phyloP scores from a whole-genome alignment of 1,140 invertebrate genomes.

The Metaphire vulgaris region DNA sequence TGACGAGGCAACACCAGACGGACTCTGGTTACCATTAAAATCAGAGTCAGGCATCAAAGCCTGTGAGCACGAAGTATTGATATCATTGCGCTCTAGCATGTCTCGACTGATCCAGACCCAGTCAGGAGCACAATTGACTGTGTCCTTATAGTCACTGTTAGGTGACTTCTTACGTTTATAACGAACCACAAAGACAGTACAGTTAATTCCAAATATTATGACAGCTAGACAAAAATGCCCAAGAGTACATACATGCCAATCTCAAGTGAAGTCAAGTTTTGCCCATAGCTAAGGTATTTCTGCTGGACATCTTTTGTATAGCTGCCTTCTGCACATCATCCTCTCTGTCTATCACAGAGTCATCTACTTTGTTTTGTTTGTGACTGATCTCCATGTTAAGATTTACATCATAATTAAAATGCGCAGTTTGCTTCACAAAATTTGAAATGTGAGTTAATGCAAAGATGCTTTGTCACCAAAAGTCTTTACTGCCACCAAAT shows the following conservation, averaged over 20 bases:
- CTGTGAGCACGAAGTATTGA: conserved; percentile 44
- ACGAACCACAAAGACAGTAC: conserved; percentile 80
- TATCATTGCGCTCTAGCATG: conserved; percentile 66
- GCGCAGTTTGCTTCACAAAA: background rate
- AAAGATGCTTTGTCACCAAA: background rate
- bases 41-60: conserved; percentile 50
- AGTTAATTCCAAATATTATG: conserved; percentile 87
- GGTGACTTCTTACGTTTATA: conserved; percentile 34
- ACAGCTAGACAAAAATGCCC: conserved; percentile 90
- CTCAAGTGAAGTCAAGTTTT: conserved; percentile 69
- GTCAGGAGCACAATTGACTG: conserved; percentile 77
- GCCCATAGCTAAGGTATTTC: background rate
- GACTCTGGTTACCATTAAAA: conserved; percentile 39
- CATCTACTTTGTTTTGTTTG: background rate
- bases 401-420: background rate
- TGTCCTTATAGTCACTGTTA: background rate
- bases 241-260: conserved; percentile 92
- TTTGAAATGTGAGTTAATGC: background rate
- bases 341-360: background rate
- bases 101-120: conserved; percentile 95
- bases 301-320: background rate
- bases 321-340: background rate
- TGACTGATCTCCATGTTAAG: background rate
- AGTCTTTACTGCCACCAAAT: background rate
- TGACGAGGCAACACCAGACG: background rate